Evolutionary conservation across 1,140 invertebrate species (phyloP), one percentile per base, ranked within the genome.

Genomic region (Bombus impatiens): DNA sequence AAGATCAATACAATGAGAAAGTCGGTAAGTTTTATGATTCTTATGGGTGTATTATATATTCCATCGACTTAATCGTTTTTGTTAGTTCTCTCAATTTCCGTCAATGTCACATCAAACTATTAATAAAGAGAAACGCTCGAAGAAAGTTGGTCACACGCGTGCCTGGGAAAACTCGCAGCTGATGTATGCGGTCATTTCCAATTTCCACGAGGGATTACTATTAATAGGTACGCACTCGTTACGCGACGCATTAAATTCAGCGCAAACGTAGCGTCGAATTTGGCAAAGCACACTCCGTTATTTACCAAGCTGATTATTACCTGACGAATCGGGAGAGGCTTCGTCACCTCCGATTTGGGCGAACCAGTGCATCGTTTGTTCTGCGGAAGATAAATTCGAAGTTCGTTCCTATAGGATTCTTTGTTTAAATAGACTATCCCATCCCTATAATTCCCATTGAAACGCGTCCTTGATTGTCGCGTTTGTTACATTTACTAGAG

Each of bases 291-390:
- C 84, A 82, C 84, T 65, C 67, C 37, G 59, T 84, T 89, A 77
- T 83, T 81, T 70, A 71, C 47, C 83, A 77, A 77, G 25, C 53
- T 78, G 77, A 86, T 84, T 78, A 88, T 94, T 95, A 95, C 94
- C 94, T 95, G 94, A 77, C 71, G 86, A 87, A 82, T 93, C 90
- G 86, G 92, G 80, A n/a, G 91, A 82, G 62, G 92, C 90, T 77
- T 92, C 90, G 80, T 93, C 92, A 89, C 90, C 88, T 80, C 95
- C 95, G 80, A 95, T 91, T 87, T 94, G 93, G 74, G 95, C 95
- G 90, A 95, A 95, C 95, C 95, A 95, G 87, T 95, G 95, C 93
- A 95, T 95, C 89, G 95, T 95, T 94, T 94, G 93, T 74, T 95
- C 94, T 94, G 82, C 85, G 90, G 86, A 92, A 90, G 92, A 93